Base-by-base conservation (phyloP, 2,888 invertebrate species). In the Terebella lapidaria region DNA sequence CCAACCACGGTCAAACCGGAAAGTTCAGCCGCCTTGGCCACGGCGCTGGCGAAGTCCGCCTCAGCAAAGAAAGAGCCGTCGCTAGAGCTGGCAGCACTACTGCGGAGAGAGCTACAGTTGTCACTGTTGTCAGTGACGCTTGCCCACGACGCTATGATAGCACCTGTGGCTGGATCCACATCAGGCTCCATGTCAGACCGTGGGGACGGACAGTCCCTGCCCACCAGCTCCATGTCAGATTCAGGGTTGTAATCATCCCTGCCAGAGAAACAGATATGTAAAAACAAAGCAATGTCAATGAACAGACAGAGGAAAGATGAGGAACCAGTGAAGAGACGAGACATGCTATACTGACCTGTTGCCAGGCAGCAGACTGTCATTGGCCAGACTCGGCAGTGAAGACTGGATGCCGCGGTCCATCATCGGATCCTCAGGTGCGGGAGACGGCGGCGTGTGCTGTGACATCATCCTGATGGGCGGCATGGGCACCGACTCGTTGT, bases 341-440 rank as follows among this genome's bases (percentile, higher is more conserved):
- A 15, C n/a, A 35, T 35, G 42, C 10, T n/a, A 35, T 35, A 35
- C 42, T 35, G 10, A 35, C 42, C 42, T 35, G n/a, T 35, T 35
- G n/a, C 42, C 42, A 35, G 42, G 42, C n/a, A 35, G 15, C 24
- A 55, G 20, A 29, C 54, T 56, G 47, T 59, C 59, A 22, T 42
- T 55, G 1, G 30, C 55, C 15, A 59, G 55, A 24, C 47, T 47
- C 3, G 59, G 59, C 59, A 59, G 26, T 18, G 59, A 59, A 4
- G 55, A 56, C 55, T 59, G 59, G 27, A 83, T 80, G 49, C 81
- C 83, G 63, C 84, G 74, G 67, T 84, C 84, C 74, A 82, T 80
- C 60, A 69, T 67, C 5, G 67, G 67, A 26, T 72, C 72, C 35
- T 71, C 71, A n/a, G 62, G 62, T 15, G 65, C 64, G n/a, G 66